phyloP scores from a whole-genome alignment of 2,888 invertebrate genomes.

The Julus scandinavius region DNA sequence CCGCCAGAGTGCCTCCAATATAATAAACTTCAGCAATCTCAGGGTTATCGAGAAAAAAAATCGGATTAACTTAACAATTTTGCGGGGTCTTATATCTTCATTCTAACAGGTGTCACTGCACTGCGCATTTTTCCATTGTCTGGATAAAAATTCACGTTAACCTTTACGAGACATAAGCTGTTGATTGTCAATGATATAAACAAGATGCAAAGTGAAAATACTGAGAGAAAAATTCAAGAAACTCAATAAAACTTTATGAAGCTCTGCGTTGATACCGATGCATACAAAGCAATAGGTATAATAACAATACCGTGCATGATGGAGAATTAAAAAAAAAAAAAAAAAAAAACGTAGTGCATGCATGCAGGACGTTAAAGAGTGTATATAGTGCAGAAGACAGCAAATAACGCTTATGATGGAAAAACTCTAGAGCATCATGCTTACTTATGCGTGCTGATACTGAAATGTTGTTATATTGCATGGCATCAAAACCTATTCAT shows the following conservation, averaged over 20 bases:
- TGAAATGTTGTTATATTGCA: background rate
- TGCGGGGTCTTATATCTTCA: background rate
- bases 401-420: background rate
- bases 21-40: too few species aligned
- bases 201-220: background rate
- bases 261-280: background rate
- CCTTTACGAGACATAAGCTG: background rate
- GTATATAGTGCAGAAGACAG: background rate
- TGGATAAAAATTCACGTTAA: background rate
- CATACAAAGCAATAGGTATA: background rate
- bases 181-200: background rate
- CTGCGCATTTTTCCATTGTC: background rate
- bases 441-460: conserved; percentile 35
- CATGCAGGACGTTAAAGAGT: background rate
- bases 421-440: background rate
- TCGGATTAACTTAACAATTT: too few species aligned
- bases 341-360: background rate
- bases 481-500: conserved; percentile 30
- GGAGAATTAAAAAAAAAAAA: background rate
- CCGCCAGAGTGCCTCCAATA: too few species aligned
- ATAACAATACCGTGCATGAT: background rate
- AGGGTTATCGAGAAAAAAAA: too few species aligned
- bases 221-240: background rate
- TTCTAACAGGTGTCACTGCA: background rate
- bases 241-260: background rate